Conservation (phyloP, 2,888 invertebrate genomes). For the Drosophila barbarae region DNA sequence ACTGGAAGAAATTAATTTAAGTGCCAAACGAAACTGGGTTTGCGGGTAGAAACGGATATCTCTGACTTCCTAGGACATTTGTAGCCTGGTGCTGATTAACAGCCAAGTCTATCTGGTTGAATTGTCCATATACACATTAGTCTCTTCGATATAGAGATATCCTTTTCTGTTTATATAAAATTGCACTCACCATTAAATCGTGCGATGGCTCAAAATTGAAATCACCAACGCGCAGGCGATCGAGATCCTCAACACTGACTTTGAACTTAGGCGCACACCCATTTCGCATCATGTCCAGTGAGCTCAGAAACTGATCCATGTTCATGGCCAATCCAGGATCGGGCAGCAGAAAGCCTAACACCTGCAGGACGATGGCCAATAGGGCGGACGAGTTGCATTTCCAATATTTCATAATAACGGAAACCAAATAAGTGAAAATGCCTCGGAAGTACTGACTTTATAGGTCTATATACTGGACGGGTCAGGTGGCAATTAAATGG, state of each 20-base stretch:
- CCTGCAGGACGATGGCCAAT: slow-evolving; percentile 6
- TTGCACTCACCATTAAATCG: slow-evolving; percentile 13
- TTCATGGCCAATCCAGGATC: slow-evolving; percentile 12
- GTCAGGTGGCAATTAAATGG: slow-evolving; percentile 21
- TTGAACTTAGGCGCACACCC: slow-evolving; percentile 26
- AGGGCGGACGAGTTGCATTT: slow-evolving; percentile 1
- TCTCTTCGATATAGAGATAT: background rate
- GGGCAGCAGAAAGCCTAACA: background rate
- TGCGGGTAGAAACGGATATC: background rate
- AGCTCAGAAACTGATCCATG: slow-evolving; percentile 17
- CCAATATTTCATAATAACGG: slow-evolving; percentile 13
- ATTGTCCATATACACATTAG: background rate
- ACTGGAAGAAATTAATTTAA: background rate
- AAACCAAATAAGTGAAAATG: slow-evolving; percentile 1
- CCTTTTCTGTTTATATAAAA: background rate
- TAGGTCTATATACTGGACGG: background rate
- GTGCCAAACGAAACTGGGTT: background rate
- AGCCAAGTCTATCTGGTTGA: background rate
- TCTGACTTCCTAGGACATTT: background rate
- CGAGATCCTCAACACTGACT: slow-evolving; percentile 10
- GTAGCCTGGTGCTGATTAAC: no score
- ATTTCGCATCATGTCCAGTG: slow-evolving; percentile 21
- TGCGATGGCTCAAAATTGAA: slow-evolving; percentile 11
- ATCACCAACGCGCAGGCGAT: slow-evolving; percentile 9
- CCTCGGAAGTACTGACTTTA: slow-evolving; percentile 4